Evolutionary conservation across 2,888 invertebrate genomes (phyloP), one percentile per base, ranked within the genome.

Genomic region (Macaria notata): DNA sequence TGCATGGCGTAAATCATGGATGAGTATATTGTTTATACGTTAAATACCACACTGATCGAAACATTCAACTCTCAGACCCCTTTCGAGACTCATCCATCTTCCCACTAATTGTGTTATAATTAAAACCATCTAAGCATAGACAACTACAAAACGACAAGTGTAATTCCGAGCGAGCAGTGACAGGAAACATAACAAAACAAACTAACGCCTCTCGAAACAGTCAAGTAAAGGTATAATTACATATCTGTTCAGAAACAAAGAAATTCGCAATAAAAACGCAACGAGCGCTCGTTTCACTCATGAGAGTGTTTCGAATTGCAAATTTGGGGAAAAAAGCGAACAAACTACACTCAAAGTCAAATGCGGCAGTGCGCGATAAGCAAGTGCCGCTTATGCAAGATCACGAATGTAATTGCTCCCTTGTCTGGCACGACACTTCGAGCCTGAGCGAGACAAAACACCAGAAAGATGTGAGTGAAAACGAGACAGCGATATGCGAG

Each of bases 401-500:
- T 92, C 92, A 92, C 92, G 92, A 87, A 88, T 91, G 92, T 92
- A 92, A 92, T 92, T 92, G 92, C 92, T 90, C 90, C 90, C 90
- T 90, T 88, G 88, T 88, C 91, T 90, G 88, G 86, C 86, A 84
- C 87, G 88, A 91, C 90, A 91, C 88, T 91, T 86, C 80, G 81
- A 77, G 89, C 86, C 75, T 80, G 88, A 93, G 83, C 77, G 92
- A 85, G 85, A 85, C 56, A 57, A 71, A 67, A 64, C 53, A 70
- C 68, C 59, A 64, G 53, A 58, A 75, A 73, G 60, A 63, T 69
- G 62, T 62, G 63, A 46, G 81, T 66, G 69, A 49, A 76, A 88
- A 79, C 70, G 84, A 74, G 87, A 89, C 59, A 59, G 68, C 65
- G 65, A 64, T 63, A 75, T 66, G 70, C 66, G 76, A 78, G 75